Conservation (phyloP, 2,113 vertebrate species). For the Accipiter cooperii region DNA sequence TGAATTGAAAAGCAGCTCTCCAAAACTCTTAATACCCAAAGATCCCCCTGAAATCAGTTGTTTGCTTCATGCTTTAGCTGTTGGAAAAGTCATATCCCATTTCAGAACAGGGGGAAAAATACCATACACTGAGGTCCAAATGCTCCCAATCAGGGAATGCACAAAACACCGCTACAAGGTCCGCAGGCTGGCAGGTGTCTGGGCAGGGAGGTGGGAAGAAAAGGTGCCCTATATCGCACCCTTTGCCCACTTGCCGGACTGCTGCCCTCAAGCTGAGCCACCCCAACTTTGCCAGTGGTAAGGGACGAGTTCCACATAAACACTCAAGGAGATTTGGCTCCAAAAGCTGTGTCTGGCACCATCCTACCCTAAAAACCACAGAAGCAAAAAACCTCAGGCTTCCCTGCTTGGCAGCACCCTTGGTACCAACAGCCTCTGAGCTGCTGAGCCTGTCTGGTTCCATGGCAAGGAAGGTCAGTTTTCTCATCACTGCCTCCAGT, state of each 20-base stretch:
- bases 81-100: neutral
- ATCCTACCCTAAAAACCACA: neutral
- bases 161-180: neutral
- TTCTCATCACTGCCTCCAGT: neutral
- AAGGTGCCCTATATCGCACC: fast-evolving
- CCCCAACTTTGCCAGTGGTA: neutral
- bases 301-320: neutral
- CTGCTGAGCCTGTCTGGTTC: neutral
- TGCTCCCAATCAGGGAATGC: neutral
- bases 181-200: neutral
- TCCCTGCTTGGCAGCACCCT: neutral
- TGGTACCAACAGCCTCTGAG: neutral
- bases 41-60: neutral
- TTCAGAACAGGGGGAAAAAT: neutral
- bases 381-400: neutral
- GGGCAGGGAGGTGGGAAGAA: neutral
- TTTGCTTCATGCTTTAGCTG: neutral
- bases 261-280: fast-evolving
- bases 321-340: neutral
- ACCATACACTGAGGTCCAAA: neutral
- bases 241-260: fast-evolving
- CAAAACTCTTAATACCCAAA: neutral
- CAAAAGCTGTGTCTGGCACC: neutral
- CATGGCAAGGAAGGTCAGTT: neutral
- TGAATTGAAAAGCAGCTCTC: neutral